A percentile compares a stretch with the other conserved stretches of the same genome.
Conservation (phyloP, 2,113 vertebrate species). For the Gadus macrocephalus region DNA sequence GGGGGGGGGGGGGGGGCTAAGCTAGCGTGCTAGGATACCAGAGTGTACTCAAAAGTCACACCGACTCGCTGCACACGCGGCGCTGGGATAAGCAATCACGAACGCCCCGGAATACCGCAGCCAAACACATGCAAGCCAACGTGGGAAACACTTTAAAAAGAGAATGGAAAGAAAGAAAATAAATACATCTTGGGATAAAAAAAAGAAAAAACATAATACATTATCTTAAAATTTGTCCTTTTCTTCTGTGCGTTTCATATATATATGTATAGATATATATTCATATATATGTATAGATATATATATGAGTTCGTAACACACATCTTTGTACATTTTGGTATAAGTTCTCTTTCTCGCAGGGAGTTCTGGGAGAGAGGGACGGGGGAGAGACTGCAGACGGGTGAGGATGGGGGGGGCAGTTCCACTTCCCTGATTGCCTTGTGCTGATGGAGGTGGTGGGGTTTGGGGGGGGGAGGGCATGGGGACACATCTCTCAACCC, state of each 20-base stretch:
- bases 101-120: slow-evolving; percentile 49
- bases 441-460: slow-evolving; percentile 51
- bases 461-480: slow-evolving; percentile 22
- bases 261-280: slow-evolving; percentile 20
- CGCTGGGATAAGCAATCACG: slow-evolving; percentile 49
- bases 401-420: slow-evolving; percentile 50
- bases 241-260: slow-evolving; percentile 70
- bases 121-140: slow-evolving; percentile 69
- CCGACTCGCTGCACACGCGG: slow-evolving; percentile 37
- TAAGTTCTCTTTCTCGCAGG: slow-evolving; percentile 68
- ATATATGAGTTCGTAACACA: slow-evolving; percentile 72
- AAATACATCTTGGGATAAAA: slow-evolving; percentile 78
- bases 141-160: slow-evolving; percentile 52
- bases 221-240: slow-evolving; percentile 73
- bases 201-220: slow-evolving; percentile 70
- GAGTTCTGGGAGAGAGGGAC: slow-evolving; percentile 34
- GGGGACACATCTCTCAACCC: slow-evolving; percentile 40
- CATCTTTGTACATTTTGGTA: slow-evolving; percentile 77
- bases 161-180: slow-evolving; percentile 68
- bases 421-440: slow-evolving; percentile 71
- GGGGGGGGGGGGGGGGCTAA: too few relatives aligned
- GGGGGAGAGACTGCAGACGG: slow-evolving; percentile 43
- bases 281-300: slow-evolving; percentile 36
- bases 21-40: slow-evolving; percentile 22
- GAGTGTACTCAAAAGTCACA: slow-evolving; percentile 30